A percentile compares a stretch with the other conserved stretches of the same genome.
phyloP scores from a whole-genome alignment of 2,888 invertebrate species.

The Ophion ventricosus region DNA sequence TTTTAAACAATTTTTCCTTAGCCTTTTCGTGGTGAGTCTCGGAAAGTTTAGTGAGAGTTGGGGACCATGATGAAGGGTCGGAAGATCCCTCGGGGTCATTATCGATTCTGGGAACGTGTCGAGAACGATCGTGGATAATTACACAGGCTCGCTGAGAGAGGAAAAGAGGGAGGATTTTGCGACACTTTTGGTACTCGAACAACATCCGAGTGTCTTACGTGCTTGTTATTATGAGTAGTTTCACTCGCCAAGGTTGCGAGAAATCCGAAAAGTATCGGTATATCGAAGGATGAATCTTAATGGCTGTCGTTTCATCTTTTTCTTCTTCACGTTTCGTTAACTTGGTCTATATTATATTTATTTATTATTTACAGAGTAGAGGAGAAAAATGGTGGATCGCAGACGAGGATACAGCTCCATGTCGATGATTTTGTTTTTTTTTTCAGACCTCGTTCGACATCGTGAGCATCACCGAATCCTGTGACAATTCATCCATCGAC shows the following conservation, averaged over 20 bases:
- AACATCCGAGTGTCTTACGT: conserved; percentile 1
- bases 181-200: conserved; percentile 51
- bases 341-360: conserved; percentile 18
- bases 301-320: background rate
- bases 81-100: conserved; percentile 26
- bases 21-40: background rate
- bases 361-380: conserved; percentile 58
- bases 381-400: background rate
- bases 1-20: background rate
- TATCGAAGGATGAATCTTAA: background rate
- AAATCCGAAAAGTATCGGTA: conserved; percentile 16
- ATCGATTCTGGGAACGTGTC: conserved; percentile 52
- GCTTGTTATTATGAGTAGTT: conserved; percentile 27
- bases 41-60: conserved; percentile 28
- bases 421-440: conserved; percentile 12
- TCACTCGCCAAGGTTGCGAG: background rate
- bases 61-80: background rate
- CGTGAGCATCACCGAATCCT: conserved; percentile 93
- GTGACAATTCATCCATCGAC: conserved; percentile 93
- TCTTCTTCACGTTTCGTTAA: background rate
- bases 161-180: conserved; percentile 10
- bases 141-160: conserved; percentile 39
- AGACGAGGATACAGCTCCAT: background rate
- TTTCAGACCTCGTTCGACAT: conserved; percentile 91
- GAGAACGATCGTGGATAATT: conserved; percentile 44